These are phyloP conservation scores for Nyctibius grandis DNA, from an alignment of 2,797 vertebrate species.

Conservation along the genomic window DNA sequence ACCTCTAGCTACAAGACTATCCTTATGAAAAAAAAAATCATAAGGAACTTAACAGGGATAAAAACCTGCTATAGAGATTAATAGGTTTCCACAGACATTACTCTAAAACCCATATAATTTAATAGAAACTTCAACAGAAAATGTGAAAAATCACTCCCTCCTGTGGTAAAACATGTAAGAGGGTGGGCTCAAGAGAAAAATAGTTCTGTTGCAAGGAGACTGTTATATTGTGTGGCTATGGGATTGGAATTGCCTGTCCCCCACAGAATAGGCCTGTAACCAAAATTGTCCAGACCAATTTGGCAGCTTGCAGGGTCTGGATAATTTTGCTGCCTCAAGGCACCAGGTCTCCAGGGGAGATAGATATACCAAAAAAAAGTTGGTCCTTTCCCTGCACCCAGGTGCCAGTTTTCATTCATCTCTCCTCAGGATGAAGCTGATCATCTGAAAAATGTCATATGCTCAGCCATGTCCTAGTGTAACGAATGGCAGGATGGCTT, in stretches of 20 bases:
- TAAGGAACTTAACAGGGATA: neutral
- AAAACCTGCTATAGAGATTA: neutral
- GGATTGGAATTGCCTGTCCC: neutral
- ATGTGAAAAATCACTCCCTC: constrained; percentile 51
- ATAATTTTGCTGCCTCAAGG: neutral
- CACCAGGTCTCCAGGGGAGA: neutral
- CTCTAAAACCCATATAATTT: neutral
- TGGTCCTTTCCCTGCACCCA: neutral
- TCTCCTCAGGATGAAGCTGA: neutral
- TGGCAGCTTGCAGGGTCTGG: neutral
- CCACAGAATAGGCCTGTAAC: neutral
- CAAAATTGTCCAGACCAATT: neutral
- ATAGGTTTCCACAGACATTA: neutral
- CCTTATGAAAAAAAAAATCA: neutral
- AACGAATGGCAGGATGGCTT: neutral
- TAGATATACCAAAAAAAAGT: neutral
- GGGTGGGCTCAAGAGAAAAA: neutral
- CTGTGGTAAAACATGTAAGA: constrained; percentile 23
- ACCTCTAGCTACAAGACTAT: neutral
- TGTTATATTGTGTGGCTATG: neutral
- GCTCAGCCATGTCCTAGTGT: neutral
- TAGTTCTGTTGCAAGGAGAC: neutral
- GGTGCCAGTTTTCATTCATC: neutral
- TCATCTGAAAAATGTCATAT: neutral
- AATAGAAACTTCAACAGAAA: neutral